phyloP scores from a whole-genome alignment of 2,888 invertebrate species.

The Chymomyza caudatula region DNA sequence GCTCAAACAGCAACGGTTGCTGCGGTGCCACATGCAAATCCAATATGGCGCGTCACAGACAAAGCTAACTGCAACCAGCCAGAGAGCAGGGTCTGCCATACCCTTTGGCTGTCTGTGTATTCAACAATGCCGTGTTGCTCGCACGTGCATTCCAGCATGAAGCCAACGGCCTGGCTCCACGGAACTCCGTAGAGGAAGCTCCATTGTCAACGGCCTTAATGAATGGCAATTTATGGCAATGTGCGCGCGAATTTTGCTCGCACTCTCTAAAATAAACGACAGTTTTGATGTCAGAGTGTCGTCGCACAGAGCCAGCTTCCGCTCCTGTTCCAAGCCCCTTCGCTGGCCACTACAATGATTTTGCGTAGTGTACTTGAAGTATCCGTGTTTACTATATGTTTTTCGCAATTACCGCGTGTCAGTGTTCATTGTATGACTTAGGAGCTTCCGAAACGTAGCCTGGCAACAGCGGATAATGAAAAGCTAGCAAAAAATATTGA shows the following conservation, averaged over 20 bases:
- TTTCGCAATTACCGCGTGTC: no score
- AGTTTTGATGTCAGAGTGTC: not conserved
- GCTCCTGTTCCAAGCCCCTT: no score
- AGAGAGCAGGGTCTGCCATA: not conserved
- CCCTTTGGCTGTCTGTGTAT: not conserved
- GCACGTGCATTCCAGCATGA: not conserved
- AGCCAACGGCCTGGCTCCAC: constrained; percentile 17
- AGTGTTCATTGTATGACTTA: no score
- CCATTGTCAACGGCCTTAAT: no score
- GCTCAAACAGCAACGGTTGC: not conserved
- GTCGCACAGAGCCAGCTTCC: not conserved
- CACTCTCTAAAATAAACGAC: constrained; percentile 35
- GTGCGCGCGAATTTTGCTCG: constrained; percentile 32
- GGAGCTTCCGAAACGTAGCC: no score
- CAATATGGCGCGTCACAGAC: not conserved
- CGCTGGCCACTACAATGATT: no score
- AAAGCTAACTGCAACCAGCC: constrained; percentile 7
- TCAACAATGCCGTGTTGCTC: no score
- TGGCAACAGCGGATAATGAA: no score
- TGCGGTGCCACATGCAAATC: not conserved
- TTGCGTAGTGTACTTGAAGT: no score
- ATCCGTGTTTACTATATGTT: no score
- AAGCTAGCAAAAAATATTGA: no score
- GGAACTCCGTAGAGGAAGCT: constrained; percentile 18
- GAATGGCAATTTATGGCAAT: constrained; percentile 47